Evolutionary conservation across 2,797 vertebrate species (phyloP).

Genomic region (Amblyraja radiata): DNA sequence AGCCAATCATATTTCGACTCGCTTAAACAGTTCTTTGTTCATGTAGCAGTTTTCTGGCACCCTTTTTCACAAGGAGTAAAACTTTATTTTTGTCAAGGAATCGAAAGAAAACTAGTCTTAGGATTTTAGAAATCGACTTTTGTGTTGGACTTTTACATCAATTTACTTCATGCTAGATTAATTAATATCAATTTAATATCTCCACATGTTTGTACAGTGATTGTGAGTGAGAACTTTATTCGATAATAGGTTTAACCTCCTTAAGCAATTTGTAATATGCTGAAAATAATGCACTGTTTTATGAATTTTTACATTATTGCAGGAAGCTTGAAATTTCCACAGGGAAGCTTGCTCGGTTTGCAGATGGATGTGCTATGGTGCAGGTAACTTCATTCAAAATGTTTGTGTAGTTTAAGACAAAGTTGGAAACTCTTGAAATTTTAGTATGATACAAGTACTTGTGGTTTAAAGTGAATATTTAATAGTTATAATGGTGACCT

Average conservation of each 20-base stretch:
- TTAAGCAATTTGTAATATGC: not conserved
- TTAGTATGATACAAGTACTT: not conserved
- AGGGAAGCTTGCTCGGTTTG: conserved; percentile 84
- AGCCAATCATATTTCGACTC: not conserved
- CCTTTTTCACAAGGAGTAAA: not conserved
- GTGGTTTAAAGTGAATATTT: not conserved
- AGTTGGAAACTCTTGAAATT: not conserved
- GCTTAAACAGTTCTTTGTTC: no score
- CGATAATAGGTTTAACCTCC: not conserved
- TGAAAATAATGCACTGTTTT: not conserved
- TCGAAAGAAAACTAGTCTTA: not conserved
- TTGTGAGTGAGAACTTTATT: not conserved
- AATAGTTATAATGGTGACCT: not conserved
- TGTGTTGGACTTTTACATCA: not conserved
- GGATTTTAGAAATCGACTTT: not conserved
- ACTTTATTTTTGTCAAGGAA: not conserved
- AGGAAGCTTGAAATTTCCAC: conserved; percentile 88
- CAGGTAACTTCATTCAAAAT: conserved; percentile 61
- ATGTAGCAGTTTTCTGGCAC: not conserved
- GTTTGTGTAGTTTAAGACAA: no score
- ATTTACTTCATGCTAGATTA: not conserved
- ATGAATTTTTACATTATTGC: conserved; percentile 41
- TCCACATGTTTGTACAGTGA: not conserved
- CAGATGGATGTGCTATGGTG: conserved; percentile 87
- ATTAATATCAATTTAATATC: not conserved